phyloP scores from a whole-genome alignment of 2,113 vertebrate species.

The Dasypus novemcinctus region DNA sequence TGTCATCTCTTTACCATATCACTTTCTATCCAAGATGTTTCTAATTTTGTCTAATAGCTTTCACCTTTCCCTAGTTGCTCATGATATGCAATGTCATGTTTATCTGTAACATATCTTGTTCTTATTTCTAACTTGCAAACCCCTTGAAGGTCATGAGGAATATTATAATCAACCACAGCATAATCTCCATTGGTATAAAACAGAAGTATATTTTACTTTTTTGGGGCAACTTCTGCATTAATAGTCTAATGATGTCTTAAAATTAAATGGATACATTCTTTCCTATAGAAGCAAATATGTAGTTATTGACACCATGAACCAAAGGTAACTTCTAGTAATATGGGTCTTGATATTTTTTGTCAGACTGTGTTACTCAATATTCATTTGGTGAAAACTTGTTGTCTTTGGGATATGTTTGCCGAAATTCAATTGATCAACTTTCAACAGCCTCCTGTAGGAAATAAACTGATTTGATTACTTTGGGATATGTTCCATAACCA shows the following conservation, averaged over 20 bases:
- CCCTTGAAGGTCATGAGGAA: background rate
- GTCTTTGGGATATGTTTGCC: background rate
- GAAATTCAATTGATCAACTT: background rate
- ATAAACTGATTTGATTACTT: background rate
- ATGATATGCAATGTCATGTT: background rate
- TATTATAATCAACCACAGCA: background rate
- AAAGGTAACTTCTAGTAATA: background rate
- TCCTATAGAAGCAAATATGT: background rate
- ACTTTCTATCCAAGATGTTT: background rate
- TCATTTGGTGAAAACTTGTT: background rate
- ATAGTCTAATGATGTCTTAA: background rate
- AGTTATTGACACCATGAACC: background rate
- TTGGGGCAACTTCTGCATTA: background rate
- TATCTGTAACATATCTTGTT: background rate
- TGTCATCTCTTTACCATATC: background rate
- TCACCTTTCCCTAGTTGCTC: background rate
- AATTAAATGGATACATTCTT: background rate
- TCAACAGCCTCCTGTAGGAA: background rate
- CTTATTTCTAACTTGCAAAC: background rate
- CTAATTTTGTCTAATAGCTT: background rate
- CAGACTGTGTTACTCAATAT: background rate
- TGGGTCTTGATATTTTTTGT: background rate
- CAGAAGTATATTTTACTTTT: background rate
- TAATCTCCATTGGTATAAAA: background rate
- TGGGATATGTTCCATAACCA: background rate